These are phyloP conservation scores for Acleris laterana DNA, from an alignment of 2,888 invertebrate genomes.

Conservation along the genomic window DNA sequence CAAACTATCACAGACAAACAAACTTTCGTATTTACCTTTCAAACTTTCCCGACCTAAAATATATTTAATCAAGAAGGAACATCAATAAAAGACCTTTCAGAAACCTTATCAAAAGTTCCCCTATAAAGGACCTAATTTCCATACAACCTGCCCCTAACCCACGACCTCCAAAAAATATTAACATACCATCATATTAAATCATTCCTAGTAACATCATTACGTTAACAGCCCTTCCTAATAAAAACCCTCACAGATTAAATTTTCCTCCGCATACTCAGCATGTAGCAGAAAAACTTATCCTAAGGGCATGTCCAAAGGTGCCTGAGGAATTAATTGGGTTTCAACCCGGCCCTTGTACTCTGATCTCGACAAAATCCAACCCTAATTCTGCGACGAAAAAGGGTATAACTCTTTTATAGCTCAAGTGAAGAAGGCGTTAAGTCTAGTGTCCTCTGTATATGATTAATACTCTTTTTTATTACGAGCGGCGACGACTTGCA, in stretches of 20 bases:
- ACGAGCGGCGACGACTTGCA: no score
- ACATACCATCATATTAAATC: conserved; percentile 24
- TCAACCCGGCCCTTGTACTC: conserved; percentile 64
- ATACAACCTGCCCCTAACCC: not conserved
- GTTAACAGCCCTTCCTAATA: conserved; percentile 33
- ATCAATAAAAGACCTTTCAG: not conserved
- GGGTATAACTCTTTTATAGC: no score
- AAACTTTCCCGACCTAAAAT: no score
- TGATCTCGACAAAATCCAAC: conserved; percentile 60
- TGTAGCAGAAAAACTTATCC: conserved; percentile 56
- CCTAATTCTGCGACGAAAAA: conserved; percentile 4
- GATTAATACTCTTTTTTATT: no score
- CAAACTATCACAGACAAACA: no score
- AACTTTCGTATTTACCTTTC: no score
- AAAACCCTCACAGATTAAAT: conserved; percentile 54
- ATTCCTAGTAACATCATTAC: conserved; percentile 22
- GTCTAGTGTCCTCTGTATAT: no score
- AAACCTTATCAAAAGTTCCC: not conserved
- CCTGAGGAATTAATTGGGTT: conserved; percentile 64
- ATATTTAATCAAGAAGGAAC: no score
- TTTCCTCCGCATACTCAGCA: conserved; percentile 50
- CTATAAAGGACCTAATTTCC: conserved; percentile 1
- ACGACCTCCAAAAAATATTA: conserved; percentile 15
- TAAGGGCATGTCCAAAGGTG: conserved; percentile 50
- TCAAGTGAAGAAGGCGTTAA: no score